Conservation (phyloP, 2,888 invertebrate genomes). For the Adineta ricciae region DNA sequence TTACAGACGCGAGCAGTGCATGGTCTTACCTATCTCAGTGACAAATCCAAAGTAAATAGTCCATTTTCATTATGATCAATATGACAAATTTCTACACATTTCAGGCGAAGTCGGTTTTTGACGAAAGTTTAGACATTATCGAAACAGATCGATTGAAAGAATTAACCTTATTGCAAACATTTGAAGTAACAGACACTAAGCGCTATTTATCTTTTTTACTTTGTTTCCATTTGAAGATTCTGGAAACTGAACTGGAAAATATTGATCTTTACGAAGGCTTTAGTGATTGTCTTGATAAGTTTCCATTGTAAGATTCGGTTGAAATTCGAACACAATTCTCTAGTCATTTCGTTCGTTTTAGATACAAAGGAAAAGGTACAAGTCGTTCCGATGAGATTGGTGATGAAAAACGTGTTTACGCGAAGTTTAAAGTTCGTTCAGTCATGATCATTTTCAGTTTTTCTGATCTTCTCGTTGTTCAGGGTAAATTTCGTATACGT, state of each 20-base stretch:
- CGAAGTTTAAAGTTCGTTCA: constrained; percentile 65
- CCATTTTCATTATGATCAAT: background rate
- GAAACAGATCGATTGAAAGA: background rate
- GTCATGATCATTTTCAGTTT: background rate
- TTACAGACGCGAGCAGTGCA: background rate
- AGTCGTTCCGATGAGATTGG: constrained; percentile 63
- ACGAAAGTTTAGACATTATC: background rate
- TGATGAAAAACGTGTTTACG: constrained; percentile 73
- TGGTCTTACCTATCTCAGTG: background rate
- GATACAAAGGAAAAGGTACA: constrained; percentile 64
- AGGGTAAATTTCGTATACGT: background rate
- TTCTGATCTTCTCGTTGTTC: background rate
- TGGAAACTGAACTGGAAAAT: constrained; percentile 69
- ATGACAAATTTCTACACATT: background rate
- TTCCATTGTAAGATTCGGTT: constrained; percentile 60
- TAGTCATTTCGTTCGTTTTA: background rate
- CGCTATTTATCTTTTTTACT: too few relatives aligned
- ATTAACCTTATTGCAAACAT: background rate
- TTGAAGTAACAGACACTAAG: background rate
- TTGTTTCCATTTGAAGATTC: constrained; percentile 57
- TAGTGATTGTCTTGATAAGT: constrained; percentile 78
- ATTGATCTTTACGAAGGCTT: constrained; percentile 69
- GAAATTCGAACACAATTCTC: background rate
- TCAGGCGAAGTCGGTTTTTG: background rate
- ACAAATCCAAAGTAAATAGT: background rate